Conservation (phyloP, 2,888 invertebrate species). For the Callosobruchus maculatus region DNA sequence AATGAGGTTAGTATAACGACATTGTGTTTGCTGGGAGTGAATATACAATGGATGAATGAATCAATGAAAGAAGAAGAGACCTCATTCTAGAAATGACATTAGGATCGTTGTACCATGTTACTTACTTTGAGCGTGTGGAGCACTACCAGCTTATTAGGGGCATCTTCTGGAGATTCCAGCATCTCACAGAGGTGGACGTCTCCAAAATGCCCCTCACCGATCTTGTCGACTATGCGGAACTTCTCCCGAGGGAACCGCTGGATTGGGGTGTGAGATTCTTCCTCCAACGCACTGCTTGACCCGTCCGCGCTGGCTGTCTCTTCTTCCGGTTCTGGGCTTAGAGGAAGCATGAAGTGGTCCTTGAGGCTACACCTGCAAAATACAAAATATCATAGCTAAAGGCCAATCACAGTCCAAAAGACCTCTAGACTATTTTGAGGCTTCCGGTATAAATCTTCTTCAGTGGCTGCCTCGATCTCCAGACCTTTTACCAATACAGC, state of each 20-base stretch:
- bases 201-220: constrained; percentile 74
- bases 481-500: too few relatives aligned
- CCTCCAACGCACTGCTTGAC: constrained; percentile 38
- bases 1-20: too few relatives aligned
- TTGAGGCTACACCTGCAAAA: constrained; percentile 41
- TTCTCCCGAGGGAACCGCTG: constrained; percentile 68
- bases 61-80: too few relatives aligned
- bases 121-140: constrained; percentile 64
- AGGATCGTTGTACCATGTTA: too few relatives aligned
- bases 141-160: constrained; percentile 55
- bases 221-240: constrained; percentile 70
- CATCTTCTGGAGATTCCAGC: constrained; percentile 35
- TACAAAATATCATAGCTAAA: too few relatives aligned
- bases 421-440: too few relatives aligned
- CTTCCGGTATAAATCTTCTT: too few relatives aligned
- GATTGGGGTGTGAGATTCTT: constrained; percentile 40
- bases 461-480: too few relatives aligned
- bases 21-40: too few relatives aligned
- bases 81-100: neutral
- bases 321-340: constrained; percentile 49
- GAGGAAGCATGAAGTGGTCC: constrained; percentile 42
- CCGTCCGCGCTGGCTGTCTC: constrained; percentile 48
- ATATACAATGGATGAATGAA: too few relatives aligned
- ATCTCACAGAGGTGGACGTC: constrained; percentile 68
- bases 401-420: too few relatives aligned